Base-by-base conservation (phyloP, 2,113 vertebrate genomes). In the Megalops atlanticus region DNA sequence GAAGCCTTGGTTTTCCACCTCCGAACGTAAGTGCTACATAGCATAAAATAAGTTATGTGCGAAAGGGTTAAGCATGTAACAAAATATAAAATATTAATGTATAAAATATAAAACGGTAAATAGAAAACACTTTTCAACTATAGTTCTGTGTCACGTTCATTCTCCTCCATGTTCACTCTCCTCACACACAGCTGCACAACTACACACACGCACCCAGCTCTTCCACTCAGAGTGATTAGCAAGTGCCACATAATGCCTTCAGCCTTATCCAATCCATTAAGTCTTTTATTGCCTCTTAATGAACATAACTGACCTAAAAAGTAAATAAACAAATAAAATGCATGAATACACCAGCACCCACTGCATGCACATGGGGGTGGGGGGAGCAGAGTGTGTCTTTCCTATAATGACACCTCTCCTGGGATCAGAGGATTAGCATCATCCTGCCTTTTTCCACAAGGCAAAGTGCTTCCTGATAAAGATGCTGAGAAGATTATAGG, bases 181-280 rank as follows among this genome's bases (percentile, higher is more conserved):
- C 31, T 0, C 39, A 70, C 64, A 49, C 64, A 71, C n/a, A 31
- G 10, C 47, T 27, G 49, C 45, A 54, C 27, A 52, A 31, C 38
- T 36, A 77, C 52, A 58, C 49, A 77, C 45, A 36, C 35, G n/a
- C 52, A n/a, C 52, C 24, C 52, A 58, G 14, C 3, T 3, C 24
- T 1, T 58, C 43, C 18, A 72, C 40, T 54, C 31, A 58, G 14
- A 35, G 58, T 64, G 74, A 83, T 79, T 84, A 83, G 52, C 47
- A 80, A 82, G 76, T 27, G 58, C 27, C 77, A 82, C 68, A 39
- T 33, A 80, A 45, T 36, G 69, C 64, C 41, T 52, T 43, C 41
- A 43, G 41, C 69, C 79, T 47, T 79, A 81, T 40, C n/a, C 3
- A 76, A 41, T 81, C 79, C 6, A 70, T 79, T 80, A 84, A 41